phyloP scores from a whole-genome alignment of 2,888 invertebrate genomes.

The Lamellibrachia columna region DNA sequence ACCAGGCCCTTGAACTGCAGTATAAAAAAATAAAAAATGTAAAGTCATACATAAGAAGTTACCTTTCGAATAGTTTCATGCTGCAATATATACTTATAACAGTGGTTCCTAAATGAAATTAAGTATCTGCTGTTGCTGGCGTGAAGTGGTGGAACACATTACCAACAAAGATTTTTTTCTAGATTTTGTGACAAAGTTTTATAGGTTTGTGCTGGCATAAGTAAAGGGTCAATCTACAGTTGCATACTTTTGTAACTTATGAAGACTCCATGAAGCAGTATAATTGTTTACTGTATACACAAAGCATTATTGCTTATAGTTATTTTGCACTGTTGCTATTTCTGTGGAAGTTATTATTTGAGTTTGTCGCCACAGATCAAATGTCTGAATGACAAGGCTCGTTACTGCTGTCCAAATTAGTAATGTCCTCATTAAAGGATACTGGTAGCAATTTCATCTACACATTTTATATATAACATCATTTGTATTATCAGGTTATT shows the following conservation, averaged over 20 bases:
- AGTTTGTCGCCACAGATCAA: neutral
- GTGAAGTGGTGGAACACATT: conserved; percentile 3
- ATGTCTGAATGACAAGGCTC: neutral
- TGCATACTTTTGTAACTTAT: conserved; percentile 8
- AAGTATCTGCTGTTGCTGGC: neutral
- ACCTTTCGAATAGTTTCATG: neutral
- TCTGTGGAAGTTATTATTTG: conserved; percentile 7
- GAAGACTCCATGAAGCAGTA: neutral
- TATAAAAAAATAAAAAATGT: neutral
- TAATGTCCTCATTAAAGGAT: neutral
- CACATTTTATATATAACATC: neutral
- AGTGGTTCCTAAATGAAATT: neutral
- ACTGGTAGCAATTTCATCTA: neutral
- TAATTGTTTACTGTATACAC: conserved; percentile 1
- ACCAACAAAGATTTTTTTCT: neutral
- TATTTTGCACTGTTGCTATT: neutral
- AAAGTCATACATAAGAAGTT: neutral
- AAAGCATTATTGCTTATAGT: too few relatives aligned
- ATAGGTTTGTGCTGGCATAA: conserved; percentile 1
- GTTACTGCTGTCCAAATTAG: neutral
- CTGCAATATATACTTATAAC: neutral
- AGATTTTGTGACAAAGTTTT: neutral
- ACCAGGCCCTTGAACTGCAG: too few relatives aligned
- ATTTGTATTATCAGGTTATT: neutral
- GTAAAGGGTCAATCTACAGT: neutral